Conservation (phyloP, 1,140 invertebrate species). For the Trialeurodes vaporariorum region DNA sequence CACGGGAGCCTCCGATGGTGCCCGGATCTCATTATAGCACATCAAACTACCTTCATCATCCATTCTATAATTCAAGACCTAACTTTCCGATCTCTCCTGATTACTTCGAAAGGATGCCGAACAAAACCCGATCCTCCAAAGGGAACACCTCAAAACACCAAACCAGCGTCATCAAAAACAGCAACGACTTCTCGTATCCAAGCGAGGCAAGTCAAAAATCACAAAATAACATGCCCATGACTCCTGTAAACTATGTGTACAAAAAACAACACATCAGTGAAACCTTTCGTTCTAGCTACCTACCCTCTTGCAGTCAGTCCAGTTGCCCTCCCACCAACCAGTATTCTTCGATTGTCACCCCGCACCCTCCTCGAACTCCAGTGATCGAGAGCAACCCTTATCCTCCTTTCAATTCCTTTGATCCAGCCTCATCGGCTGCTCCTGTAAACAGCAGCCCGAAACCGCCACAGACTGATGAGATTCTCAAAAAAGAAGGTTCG, state of each 20-base stretch:
- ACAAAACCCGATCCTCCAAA: neutral
- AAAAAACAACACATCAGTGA: neutral
- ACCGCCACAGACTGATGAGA: neutral
- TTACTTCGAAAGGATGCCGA: neutral
- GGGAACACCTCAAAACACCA: neutral
- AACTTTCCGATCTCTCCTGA: neutral
- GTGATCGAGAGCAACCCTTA: neutral
- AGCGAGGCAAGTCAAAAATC: neutral
- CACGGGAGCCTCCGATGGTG: neutral
- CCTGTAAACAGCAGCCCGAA: neutral
- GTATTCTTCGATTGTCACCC: neutral
- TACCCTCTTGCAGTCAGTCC: neutral
- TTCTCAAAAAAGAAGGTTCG: neutral
- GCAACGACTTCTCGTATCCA: neutral
- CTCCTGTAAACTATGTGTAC: neutral
- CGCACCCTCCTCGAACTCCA: neutral
- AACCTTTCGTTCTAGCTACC: neutral
- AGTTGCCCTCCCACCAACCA: neutral
- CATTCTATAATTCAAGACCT: neutral
- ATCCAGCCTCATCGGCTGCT: neutral
- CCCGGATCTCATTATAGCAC: neutral
- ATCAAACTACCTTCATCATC: neutral
- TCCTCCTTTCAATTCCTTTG: neutral
- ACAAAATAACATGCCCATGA: no score
- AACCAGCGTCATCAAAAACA: neutral